Evolutionary conservation across 2,797 vertebrate species (phyloP).

Genomic region (Botia almorhae): DNA sequence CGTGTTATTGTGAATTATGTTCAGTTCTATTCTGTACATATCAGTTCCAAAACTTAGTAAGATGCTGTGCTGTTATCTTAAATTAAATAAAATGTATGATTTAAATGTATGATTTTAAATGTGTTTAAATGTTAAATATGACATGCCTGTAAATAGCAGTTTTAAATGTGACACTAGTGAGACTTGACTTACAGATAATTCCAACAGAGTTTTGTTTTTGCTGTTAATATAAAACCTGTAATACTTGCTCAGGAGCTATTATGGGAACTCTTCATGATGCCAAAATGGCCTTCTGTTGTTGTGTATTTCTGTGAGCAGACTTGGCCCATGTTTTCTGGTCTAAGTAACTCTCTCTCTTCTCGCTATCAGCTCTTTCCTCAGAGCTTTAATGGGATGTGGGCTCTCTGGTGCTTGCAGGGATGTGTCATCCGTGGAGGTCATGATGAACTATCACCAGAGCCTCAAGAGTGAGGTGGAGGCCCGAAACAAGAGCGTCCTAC

Average conservation of each 20-base stretch:
- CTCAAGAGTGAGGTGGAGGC: conserved; percentile 92
- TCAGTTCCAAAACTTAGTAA: conserved; percentile 13
- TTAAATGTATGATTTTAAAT: no score
- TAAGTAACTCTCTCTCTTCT: conserved; percentile 46
- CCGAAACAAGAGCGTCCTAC: conserved; percentile 76
- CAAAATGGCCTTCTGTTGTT: conserved; percentile 28
- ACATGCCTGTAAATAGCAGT: no score
- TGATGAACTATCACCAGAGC: conserved; percentile 95
- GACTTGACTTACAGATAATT: no score
- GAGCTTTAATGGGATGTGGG: conserved; percentile 56
- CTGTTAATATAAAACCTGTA: not conserved
- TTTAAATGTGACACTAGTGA: no score
- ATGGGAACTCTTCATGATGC: not conserved
- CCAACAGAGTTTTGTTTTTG: not conserved
- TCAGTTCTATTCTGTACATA: not conserved
- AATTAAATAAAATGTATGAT: no score
- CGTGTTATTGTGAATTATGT: not conserved
- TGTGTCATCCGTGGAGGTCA: conserved; percentile 91
- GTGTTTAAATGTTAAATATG: no score
- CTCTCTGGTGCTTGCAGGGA: conserved; percentile 78
- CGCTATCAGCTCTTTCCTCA: conserved; percentile 50
- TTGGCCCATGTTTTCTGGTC: conserved; percentile 24
- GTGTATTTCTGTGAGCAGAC: conserved; percentile 21
- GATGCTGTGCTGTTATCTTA: not conserved
- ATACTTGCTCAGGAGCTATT: conserved; percentile 3